phyloP scores from a whole-genome alignment of 64 coral and sea anemone genomes.

The Montipora capricornis region DNA sequence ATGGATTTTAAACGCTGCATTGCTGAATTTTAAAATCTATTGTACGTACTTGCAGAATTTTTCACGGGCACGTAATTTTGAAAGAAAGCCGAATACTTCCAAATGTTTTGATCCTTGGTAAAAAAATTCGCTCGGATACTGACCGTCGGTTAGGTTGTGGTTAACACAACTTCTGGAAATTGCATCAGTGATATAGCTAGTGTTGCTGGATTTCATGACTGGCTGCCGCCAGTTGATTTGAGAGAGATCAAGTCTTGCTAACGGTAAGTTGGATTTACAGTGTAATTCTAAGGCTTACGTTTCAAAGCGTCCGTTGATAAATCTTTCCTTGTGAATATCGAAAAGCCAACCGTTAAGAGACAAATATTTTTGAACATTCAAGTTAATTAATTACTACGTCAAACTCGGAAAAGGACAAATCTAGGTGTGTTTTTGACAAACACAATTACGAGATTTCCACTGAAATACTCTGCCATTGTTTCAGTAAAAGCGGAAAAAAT shows the following conservation, averaged over 20 bases:
- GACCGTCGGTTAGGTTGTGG: not conserved
- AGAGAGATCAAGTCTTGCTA: not conserved
- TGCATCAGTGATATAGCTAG: not conserved
- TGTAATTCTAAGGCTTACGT: not conserved
- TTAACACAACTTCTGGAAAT: not conserved
- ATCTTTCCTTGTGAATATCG: not conserved
- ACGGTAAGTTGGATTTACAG: conserved; percentile 9
- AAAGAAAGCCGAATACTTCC: not conserved
- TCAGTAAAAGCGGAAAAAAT: conserved; percentile 31
- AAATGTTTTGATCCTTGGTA: not conserved
- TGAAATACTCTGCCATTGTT: not conserved
- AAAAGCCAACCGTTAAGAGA: not conserved
- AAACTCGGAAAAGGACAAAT: conserved; percentile 23
- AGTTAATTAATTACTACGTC: not conserved
- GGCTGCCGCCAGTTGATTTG: not conserved
- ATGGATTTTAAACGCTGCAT: not conserved
- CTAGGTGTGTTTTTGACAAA: conserved; percentile 22
- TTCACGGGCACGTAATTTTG: not conserved
- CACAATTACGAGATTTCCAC: not conserved
- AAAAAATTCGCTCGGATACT: not conserved
- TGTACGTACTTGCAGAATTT: not conserved
- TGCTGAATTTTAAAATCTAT: not conserved
- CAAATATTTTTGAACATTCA: not conserved
- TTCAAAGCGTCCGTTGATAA: not conserved
- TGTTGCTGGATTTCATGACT: not conserved